Evolutionary conservation across 2,888 invertebrate species (phyloP).

Genomic region (Zygogramma bicolorata): DNA sequence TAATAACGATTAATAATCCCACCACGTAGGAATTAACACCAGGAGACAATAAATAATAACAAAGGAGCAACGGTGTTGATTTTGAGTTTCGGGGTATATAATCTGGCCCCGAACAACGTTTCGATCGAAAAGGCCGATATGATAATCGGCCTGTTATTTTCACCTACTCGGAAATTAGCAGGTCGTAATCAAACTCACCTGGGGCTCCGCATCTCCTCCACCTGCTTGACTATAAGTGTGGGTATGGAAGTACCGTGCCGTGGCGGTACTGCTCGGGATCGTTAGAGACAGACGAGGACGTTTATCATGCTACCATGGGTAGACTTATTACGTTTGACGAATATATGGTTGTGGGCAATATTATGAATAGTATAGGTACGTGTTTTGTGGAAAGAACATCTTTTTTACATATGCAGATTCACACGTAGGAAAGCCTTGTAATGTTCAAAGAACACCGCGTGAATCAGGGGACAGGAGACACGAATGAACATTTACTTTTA

Average conservation of each 20-base stretch:
- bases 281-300: not conserved
- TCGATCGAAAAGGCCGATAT: slow-evolving; percentile 55
- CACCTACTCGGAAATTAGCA: slow-evolving; percentile 66
- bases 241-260: not conserved
- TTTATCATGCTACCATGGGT: not conserved
- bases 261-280: not conserved
- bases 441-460: too few species aligned
- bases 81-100: slow-evolving; percentile 59
- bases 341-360: too few species aligned
- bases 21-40: slow-evolving; percentile 27
- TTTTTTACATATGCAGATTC: too few species aligned
- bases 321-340: too few species aligned
- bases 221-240: slow-evolving; percentile 50
- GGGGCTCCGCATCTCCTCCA: slow-evolving; percentile 55
- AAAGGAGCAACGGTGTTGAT: slow-evolving; percentile 60
- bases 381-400: too few species aligned
- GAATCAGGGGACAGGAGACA: too few species aligned
- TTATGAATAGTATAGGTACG: too few species aligned
- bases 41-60: slow-evolving; percentile 55
- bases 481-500: too few species aligned
- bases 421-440: too few species aligned
- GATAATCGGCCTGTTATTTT: slow-evolving; percentile 66
- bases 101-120: slow-evolving; percentile 52
- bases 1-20: slow-evolving; percentile 26
- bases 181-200: slow-evolving; percentile 59